These are phyloP conservation scores for Eira barbara DNA, from an alignment of 2,113 vertebrate species.

Conservation along the genomic window DNA sequence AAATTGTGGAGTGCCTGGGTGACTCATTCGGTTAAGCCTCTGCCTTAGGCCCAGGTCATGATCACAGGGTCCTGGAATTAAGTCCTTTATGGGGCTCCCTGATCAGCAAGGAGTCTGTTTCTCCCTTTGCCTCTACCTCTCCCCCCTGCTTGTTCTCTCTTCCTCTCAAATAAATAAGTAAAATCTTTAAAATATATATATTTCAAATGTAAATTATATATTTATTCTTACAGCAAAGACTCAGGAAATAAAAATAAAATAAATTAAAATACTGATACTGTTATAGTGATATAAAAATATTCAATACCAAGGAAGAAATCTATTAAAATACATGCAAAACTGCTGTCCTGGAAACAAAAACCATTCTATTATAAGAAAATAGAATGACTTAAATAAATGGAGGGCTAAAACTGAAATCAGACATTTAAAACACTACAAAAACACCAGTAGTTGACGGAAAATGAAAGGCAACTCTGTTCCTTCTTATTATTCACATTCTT, in stretches of 20 bases:
- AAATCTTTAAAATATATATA: too few relatives aligned
- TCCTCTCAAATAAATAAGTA: too few relatives aligned
- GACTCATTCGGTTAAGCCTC: too few relatives aligned
- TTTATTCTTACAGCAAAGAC: background rate
- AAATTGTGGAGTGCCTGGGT: too few relatives aligned
- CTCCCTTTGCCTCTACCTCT: too few relatives aligned
- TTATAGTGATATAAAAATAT: background rate
- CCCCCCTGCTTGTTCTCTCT: too few relatives aligned
- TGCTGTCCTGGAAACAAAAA: background rate
- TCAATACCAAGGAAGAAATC: background rate
- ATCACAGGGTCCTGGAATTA: too few relatives aligned
- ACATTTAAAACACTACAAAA: background rate
- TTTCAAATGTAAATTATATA: background rate
- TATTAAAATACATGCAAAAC: background rate
- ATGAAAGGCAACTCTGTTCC: background rate
- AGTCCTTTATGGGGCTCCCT: too few relatives aligned
- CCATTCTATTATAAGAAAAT: background rate
- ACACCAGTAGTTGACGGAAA: background rate
- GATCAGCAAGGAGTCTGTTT: too few relatives aligned
- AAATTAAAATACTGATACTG: background rate
- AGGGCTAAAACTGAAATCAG: slow-evolving; percentile 43
- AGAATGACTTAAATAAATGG: background rate
- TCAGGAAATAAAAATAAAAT: background rate
- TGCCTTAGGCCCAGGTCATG: too few relatives aligned
- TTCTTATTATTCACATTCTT: background rate